phyloP scores from a whole-genome alignment of 2,797 vertebrate species.

The Sebastes oblongus region DNA sequence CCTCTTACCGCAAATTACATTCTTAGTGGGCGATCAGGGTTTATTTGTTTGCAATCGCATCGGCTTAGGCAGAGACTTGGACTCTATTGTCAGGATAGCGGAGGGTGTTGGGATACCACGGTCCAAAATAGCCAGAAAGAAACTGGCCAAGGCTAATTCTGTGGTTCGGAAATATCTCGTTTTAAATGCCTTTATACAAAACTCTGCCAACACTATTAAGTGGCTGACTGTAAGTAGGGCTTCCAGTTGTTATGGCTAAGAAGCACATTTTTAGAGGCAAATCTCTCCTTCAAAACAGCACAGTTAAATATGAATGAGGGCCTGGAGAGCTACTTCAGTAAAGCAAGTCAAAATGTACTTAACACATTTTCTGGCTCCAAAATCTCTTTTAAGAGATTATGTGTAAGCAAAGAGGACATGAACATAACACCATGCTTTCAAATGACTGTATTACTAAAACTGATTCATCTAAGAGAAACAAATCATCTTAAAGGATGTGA shows the following conservation, averaged over 20 bases:
- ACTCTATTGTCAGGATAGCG: constrained; percentile 3
- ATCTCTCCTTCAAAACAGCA: constrained; percentile 6
- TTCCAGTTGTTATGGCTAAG: constrained; percentile 19
- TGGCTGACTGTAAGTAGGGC: constrained; percentile 6
- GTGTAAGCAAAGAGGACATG: background rate
- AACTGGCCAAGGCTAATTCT: background rate
- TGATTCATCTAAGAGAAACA: background rate
- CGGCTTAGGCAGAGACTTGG: constrained; percentile 30
- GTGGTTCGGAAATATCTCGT: constrained; percentile 18
- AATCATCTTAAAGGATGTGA: background rate
- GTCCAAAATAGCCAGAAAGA: constrained; percentile 12
- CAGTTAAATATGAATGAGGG: constrained; percentile 34
- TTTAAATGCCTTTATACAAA: constrained; percentile 21
- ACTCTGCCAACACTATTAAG: constrained; percentile 30
- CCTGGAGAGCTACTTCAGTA: background rate
- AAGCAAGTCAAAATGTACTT: background rate
- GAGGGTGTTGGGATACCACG: background rate
- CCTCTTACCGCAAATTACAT: constrained; percentile 4
- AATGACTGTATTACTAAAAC: background rate
- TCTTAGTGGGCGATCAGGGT: constrained; percentile 22
- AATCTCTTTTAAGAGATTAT: background rate
- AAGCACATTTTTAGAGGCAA: constrained; percentile 18
- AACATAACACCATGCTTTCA: background rate
- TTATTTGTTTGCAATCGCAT: constrained; percentile 45
- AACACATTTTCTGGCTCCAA: background rate